Percentiles rank a stretch among this genome's conserved stretches.
These are phyloP conservation scores for Xanthia togata DNA, from an alignment of 2,888 invertebrate species.

Conservation along the genomic window DNA sequence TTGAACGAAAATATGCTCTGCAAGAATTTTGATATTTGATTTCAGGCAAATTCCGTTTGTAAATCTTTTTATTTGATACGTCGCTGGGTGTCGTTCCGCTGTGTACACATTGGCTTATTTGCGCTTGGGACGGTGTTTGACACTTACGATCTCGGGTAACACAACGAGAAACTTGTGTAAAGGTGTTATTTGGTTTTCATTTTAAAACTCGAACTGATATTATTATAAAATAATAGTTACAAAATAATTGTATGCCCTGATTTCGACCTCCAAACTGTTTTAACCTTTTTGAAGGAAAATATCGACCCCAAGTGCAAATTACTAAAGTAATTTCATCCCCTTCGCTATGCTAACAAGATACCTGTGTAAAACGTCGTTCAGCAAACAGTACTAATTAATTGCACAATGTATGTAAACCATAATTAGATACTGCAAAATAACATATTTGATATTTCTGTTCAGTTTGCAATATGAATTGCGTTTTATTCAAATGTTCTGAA, in stretches of 20 bases:
- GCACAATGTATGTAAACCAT: slow-evolving; percentile 35
- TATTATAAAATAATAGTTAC: background rate
- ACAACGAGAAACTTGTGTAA: slow-evolving; percentile 24
- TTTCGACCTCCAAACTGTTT: background rate
- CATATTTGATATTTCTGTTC: slow-evolving; percentile 24
- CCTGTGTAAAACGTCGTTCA: slow-evolving; percentile 28
- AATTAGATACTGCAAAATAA: slow-evolving; percentile 26
- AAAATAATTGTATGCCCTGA: background rate
- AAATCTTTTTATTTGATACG: slow-evolving; percentile 74
- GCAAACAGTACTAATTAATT: slow-evolving; percentile 50
- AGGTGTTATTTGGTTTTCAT: slow-evolving; percentile 37
- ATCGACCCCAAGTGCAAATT: slow-evolving; percentile 1
- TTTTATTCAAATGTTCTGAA: slow-evolving; percentile 2
- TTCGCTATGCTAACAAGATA: slow-evolving; percentile 36
- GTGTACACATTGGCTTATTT: slow-evolving; percentile 63
- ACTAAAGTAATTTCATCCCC: slow-evolving; percentile 15
- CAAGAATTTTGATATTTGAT: slow-evolving; percentile 60
- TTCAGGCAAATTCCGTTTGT: slow-evolving; percentile 63
- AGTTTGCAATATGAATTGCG: slow-evolving; percentile 13
- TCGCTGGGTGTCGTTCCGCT: slow-evolving; percentile 53
- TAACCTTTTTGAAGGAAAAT: slow-evolving; percentile 1
- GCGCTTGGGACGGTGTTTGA: slow-evolving; percentile 53
- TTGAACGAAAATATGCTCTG: slow-evolving; percentile 45
- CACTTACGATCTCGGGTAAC: slow-evolving; percentile 36
- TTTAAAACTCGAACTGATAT: slow-evolving; percentile 1